These are phyloP conservation scores for Eulacestoma nigropectus DNA, from an alignment of 2,113 vertebrate species.

Conservation along the genomic window DNA sequence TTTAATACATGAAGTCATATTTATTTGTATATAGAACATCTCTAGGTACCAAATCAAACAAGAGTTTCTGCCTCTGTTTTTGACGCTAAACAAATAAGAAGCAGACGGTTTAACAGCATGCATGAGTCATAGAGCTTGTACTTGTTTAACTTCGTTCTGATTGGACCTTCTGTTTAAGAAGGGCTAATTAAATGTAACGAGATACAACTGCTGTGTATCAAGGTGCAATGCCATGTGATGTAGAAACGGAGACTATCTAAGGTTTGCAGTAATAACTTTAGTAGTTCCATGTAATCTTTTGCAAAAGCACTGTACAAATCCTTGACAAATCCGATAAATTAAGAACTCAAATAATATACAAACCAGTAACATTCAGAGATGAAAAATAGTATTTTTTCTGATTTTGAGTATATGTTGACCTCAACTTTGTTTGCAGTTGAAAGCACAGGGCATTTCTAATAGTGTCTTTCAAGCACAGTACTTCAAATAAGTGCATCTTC, in stretches of 20 bases:
- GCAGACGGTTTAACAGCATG: neutral
- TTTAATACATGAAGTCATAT: neutral
- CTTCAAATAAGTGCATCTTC: neutral
- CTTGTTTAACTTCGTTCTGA: neutral
- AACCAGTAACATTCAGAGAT: neutral
- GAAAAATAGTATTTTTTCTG: neutral
- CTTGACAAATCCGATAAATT: neutral
- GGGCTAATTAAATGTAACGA: neutral
- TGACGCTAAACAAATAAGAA: neutral
- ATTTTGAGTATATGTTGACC: neutral
- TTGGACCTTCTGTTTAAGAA: neutral
- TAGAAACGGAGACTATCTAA: neutral
- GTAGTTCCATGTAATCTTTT: neutral
- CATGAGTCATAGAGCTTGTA: neutral
- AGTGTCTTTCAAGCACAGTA: neutral
- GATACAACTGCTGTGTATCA: neutral
- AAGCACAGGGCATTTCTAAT: neutral
- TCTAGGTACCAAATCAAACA: neutral
- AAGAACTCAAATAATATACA: neutral
- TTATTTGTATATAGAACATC: neutral
- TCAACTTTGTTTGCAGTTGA: fast-evolving
- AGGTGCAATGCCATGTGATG: neutral
- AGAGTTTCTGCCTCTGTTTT: neutral
- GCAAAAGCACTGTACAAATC: neutral
- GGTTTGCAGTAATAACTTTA: neutral